Conservation (phyloP, 2,888 invertebrate species). For the Hirudinaria manillensis region DNA sequence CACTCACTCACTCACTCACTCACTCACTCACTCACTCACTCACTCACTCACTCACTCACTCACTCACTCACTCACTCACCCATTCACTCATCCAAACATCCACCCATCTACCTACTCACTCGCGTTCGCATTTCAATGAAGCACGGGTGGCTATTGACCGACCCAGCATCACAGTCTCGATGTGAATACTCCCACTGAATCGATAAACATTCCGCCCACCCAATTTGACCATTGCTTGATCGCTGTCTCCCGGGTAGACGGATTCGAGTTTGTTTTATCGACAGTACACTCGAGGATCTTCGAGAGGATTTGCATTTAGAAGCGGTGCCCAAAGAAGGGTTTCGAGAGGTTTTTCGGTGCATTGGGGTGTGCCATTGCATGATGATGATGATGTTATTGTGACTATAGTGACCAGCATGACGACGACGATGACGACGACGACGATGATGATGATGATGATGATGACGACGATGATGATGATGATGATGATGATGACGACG, state of each 20-base stretch:
- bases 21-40: constrained; percentile 33
- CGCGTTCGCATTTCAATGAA: background rate
- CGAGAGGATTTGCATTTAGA: too few relatives aligned
- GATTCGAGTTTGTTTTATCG: too few relatives aligned
- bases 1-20: constrained; percentile 32
- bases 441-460: constrained; percentile 18
- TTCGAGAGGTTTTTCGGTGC: too few relatives aligned
- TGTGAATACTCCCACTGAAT: too few relatives aligned
- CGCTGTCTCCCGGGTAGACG: too few relatives aligned
- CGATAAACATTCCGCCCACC: too few relatives aligned
- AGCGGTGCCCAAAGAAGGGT: too few relatives aligned
- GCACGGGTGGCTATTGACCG: too few relatives aligned
- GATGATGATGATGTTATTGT: background rate
- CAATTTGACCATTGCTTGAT: too few relatives aligned
- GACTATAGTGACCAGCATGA: background rate
- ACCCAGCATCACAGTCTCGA: too few relatives aligned
- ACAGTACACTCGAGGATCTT: too few relatives aligned
- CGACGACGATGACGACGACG: background rate
- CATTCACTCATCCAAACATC: background rate
- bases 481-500: constrained; percentile 6
- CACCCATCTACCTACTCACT: background rate
- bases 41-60: constrained; percentile 31
- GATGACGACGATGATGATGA: background rate
- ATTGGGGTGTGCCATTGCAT: too few relatives aligned
- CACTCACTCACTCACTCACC: constrained; percentile 23